Conservation (phyloP, 1,140 invertebrate species). For the Danaus melanippus region DNA sequence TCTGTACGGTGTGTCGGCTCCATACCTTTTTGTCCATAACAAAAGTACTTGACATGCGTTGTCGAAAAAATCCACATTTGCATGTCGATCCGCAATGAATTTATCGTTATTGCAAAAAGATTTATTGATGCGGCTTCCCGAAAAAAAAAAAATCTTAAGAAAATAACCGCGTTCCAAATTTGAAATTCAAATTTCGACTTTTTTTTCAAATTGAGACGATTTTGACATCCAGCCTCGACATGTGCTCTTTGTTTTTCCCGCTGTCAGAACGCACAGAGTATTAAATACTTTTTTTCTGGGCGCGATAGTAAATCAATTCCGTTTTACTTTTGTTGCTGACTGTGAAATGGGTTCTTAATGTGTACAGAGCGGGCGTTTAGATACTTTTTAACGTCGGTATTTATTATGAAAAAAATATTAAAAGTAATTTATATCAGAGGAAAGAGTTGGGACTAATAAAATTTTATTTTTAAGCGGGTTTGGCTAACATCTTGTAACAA, state of each 20-base stretch:
- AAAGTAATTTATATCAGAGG: background rate
- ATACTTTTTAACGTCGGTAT: conserved; percentile 10
- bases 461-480: conserved; percentile 29
- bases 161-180: conserved; percentile 58
- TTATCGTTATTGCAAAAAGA: conserved; percentile 68
- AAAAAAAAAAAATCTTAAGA: conserved; percentile 48
- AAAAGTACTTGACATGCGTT: conserved; percentile 44
- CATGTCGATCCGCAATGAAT: conserved; percentile 71
- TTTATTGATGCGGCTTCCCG: conserved; percentile 57
- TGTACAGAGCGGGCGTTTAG: conserved; percentile 17
- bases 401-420: background rate
- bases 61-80: conserved; percentile 64
- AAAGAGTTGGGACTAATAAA: conserved; percentile 18
- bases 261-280: conserved; percentile 9
- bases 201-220: conserved; percentile 68
- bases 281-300: conserved; percentile 28
- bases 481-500: conserved; percentile 48
- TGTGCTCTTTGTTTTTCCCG: conserved; percentile 33
- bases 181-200: conserved; percentile 66
- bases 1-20: background rate
- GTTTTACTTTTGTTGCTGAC: conserved; percentile 36
- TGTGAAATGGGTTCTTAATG: conserved; percentile 51
- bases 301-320: conserved; percentile 51
- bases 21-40: conserved; percentile 13
- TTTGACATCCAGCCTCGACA: conserved; percentile 53